Evolutionary conservation across 2,797 vertebrate genomes (phyloP), one percentile per base, ranked within the genome.

Genomic region (Phoxinus dragarum): DNA sequence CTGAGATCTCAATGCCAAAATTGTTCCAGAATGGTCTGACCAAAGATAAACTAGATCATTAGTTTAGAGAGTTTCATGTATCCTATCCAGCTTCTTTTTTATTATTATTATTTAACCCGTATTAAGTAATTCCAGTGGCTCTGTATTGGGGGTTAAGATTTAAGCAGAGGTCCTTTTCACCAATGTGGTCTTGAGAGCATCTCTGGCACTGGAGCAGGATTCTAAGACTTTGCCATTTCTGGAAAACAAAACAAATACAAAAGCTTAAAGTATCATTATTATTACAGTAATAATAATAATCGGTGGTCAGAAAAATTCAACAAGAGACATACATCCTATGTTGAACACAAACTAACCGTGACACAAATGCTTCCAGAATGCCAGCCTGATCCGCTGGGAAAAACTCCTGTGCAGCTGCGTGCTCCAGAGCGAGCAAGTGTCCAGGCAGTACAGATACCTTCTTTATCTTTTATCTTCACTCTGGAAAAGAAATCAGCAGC

Each of bases 341-440:
- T 56, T 36, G 14, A 47, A 86, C 21, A 36, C 16, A 44, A 27
- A 86, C 95, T 95, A 88, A 99, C 98, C 90, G 94, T 85, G 93
- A 92, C 34, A 94, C 54, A 87, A 98, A 97, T 2, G 94, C 95
- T n/a, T 94, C 91, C 72, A 99, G 96, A 91, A 98, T 92, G 2
- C 93, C 93, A 3, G 92, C 94, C 0, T 97, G 92, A 14, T 96
- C 93, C 90, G 95, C 95, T 7, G 95, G 94, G 89, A 99, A 98
- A 90, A 98, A 99, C 72, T 97, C 96, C 93, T 99, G 97, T 86
- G 96, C 96, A 49, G 97, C 96, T 59, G 96, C 91, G n/a, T 99
- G 97, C 74, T 97, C 96, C 93, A 99, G 92, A 59, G 94, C 95
- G 92, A 97, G 93, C 89, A 99, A 94, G 83, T 98, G 97, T 81